These are phyloP conservation scores for Xiphydria camelus DNA, from an alignment of 2,888 invertebrate species.

Conservation along the genomic window DNA sequence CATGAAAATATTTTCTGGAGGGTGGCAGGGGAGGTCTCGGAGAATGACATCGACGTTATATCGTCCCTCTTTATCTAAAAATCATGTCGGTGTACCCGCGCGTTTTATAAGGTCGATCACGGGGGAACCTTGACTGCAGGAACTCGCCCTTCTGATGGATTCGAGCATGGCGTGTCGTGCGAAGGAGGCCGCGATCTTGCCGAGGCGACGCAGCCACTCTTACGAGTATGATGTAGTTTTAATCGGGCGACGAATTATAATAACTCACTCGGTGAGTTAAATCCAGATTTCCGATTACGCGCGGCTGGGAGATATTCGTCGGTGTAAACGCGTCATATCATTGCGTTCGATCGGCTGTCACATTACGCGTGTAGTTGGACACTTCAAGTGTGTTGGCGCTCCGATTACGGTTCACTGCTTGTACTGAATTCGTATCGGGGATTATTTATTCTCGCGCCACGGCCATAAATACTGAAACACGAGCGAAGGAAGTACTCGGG, in stretches of 20 bases:
- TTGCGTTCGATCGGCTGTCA: slow-evolving; percentile 14
- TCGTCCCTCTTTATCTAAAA: no score
- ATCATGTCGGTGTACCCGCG: no score
- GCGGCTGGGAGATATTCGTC: slow-evolving; percentile 15
- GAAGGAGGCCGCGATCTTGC: neutral
- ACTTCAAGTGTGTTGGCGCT: no score
- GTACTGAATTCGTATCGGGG: no score
- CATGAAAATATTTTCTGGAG: no score
- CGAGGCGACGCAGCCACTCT: neutral
- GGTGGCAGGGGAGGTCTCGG: no score
- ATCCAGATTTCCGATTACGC: no score
- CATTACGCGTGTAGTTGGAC: slow-evolving; percentile 1
- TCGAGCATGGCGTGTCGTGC: slow-evolving; percentile 42
- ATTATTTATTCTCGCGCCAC: no score
- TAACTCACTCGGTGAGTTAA: slow-evolving; percentile 17
- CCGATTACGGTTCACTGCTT: no score
- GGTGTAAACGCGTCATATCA: slow-evolving; percentile 18
- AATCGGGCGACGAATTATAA: slow-evolving; percentile 22
- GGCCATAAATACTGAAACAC: no score
- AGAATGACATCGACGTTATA: no score
- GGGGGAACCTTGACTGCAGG: slow-evolving; percentile 40
- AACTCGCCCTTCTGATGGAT: slow-evolving; percentile 42
- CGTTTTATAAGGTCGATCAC: slow-evolving; percentile 20
- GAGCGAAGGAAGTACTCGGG: no score
- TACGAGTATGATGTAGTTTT: slow-evolving; percentile 28